Evolutionary conservation across 2,113 vertebrate genomes (phyloP).

Genomic region (Lepus timidus): DNA sequence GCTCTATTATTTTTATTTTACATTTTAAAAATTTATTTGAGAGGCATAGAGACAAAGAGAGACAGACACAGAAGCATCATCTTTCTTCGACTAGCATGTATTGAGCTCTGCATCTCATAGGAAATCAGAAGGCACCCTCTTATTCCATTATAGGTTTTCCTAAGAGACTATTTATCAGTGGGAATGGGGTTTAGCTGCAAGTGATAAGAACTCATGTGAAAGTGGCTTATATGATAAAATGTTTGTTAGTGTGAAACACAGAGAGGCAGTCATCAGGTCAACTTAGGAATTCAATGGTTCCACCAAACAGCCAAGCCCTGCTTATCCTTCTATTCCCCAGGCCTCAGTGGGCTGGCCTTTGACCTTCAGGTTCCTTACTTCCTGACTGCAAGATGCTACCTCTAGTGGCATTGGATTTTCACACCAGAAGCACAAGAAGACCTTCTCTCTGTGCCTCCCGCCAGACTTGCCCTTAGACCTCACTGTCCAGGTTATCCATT

Average conservation of each 20-base stretch:
- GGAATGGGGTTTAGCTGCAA: not conserved
- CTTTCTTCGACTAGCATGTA: not conserved
- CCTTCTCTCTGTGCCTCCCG: not conserved
- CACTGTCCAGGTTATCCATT: not conserved
- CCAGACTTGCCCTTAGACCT: not conserved
- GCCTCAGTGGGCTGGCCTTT: not conserved
- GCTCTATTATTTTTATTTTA: no score
- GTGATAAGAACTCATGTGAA: not conserved
- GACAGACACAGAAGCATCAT: not conserved
- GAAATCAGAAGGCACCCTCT: not conserved
- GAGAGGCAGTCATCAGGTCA: not conserved
- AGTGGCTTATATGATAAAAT: not conserved
- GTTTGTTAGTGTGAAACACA: not conserved
- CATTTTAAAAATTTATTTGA: no score
- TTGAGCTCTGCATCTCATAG: not conserved
- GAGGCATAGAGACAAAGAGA: no score
- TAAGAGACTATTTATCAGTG: not conserved
- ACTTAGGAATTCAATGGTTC: not conserved
- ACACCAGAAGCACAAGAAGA: not conserved
- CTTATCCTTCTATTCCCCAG: not conserved
- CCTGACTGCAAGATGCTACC: not conserved
- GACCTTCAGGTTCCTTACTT: not conserved
- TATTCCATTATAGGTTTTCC: not conserved
- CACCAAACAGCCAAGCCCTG: not conserved
- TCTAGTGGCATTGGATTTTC: constrained; percentile 2